Evolutionary conservation across 2,888 invertebrate genomes (phyloP).

Genomic region (Dendrolimus pini): DNA sequence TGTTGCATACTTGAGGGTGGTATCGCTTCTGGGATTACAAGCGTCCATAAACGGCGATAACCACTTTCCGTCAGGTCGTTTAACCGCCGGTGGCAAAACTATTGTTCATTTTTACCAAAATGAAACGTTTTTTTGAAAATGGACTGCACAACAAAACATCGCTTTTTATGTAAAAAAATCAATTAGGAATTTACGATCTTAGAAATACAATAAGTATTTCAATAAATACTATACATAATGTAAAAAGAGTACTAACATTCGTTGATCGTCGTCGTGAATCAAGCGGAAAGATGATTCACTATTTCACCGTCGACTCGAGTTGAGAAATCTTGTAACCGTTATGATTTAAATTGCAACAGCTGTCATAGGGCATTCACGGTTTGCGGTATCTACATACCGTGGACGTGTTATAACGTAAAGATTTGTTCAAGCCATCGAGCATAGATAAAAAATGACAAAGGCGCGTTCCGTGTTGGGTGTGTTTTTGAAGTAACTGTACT

Average conservation of each 20-base stretch:
- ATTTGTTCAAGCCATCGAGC: constrained; percentile 14
- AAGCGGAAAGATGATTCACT: constrained; percentile 70
- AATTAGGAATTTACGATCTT: too few relatives aligned
- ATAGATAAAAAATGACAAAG: constrained; percentile 4
- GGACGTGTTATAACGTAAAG: constrained; percentile 17
- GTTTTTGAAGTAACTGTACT: background rate
- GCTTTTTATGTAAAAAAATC: too few relatives aligned
- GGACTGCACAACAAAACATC: too few relatives aligned
- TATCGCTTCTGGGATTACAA: too few relatives aligned
- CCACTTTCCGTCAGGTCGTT: too few relatives aligned
- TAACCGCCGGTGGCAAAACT: too few relatives aligned
- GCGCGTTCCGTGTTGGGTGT: background rate
- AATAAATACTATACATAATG: background rate
- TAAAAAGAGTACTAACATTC: background rate
- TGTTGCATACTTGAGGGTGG: too few relatives aligned
- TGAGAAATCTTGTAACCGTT: constrained; percentile 60
- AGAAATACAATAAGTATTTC: too few relatives aligned
- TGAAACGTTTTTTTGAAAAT: too few relatives aligned
- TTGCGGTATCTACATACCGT: constrained; percentile 59
- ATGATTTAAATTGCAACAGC: constrained; percentile 67
- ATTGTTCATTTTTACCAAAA: too few relatives aligned
- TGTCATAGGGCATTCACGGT: constrained; percentile 52
- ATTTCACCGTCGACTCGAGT: constrained; percentile 21
- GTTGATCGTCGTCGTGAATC: constrained; percentile 39
- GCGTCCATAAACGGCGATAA: too few relatives aligned